Conservation (phyloP, 2,888 invertebrate species). For the Deroplatys truncata region DNA sequence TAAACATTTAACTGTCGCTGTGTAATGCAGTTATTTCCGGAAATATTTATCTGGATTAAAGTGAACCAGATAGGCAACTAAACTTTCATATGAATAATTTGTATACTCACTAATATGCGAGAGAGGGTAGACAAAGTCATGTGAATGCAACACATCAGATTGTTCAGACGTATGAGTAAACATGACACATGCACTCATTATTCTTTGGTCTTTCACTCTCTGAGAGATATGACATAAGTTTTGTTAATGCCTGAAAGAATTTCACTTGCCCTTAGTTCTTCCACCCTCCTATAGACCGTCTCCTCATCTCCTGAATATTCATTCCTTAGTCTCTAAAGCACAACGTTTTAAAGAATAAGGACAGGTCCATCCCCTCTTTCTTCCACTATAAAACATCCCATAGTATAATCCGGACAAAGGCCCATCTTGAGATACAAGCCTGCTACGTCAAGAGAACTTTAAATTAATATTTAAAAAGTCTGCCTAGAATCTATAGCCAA, state of each 20-base stretch:
- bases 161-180: too few relatives aligned
- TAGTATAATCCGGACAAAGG: background rate
- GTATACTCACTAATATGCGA: too few relatives aligned
- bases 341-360: background rate
- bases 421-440: background rate
- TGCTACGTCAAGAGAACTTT: background rate
- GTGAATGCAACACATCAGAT: too few relatives aligned
- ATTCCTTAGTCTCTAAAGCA: background rate
- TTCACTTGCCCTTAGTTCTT: background rate
- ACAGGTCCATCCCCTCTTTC: background rate
- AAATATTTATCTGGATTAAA: too few relatives aligned
- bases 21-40: too few relatives aligned
- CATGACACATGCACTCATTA: too few relatives aligned
- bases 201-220: too few relatives aligned
- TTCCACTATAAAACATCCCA: background rate
- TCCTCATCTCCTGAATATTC: background rate
- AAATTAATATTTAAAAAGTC: constrained; percentile 15
- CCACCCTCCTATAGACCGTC: background rate
- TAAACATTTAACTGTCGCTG: too few relatives aligned
- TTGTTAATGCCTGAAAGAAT: background rate
- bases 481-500: constrained; percentile 12
- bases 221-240: background rate
- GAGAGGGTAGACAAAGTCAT: too few relatives aligned
- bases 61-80: too few relatives aligned
- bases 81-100: too few relatives aligned